Evolutionary conservation across 2,113 vertebrate species (phyloP), one percentile per base, ranked within the genome.

Genomic region (Gracilinanus agilis): DNA sequence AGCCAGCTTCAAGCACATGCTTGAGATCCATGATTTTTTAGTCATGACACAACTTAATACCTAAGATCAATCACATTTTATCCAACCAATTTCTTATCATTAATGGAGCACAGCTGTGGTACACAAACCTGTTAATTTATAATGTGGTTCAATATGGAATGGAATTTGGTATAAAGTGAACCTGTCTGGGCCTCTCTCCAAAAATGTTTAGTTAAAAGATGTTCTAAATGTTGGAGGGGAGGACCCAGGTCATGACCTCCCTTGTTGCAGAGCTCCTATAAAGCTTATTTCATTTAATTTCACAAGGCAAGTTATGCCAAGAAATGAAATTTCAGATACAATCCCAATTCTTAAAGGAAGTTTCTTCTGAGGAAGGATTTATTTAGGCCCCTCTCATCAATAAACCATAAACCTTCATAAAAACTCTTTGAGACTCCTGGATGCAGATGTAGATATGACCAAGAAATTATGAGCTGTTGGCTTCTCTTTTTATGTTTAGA

Each of bases 81-180:
- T 7, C 91, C 53, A 91, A 2, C 88, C n/a, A 56, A 56, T 53
- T 91, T 61, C 24, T 94, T 92, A 91, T 56, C n/a, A 89, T 92
- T 89, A 92, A 75, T 67, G 67, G 24, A 94, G 13, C 34, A n/a
- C 12, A 92, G 9, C 25, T 53, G 83, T 1, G 91, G 34, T 92
- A n/a, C 83, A 88, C 16, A 88, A 61, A 89, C 91, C 92, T 88
- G 58, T 91, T 92, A 90, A 96, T 92, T 90, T 25, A 61, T 92
- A 89, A 44, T 1, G 91, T 44, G 90, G 24, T 0, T 90, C 44
- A 21, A 90, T 53, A 75, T 75, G 67, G 90, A 92, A 83, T 94
- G 0, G 67, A 91, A 92, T 92, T 83, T 90, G 53, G 55, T 91
- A 24, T 90, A 93, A 95, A 90, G 67, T 34, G 0, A 0, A 2